Base-by-base conservation (phyloP, 2,113 vertebrate genomes). In the Podarcis cretensis region DNA sequence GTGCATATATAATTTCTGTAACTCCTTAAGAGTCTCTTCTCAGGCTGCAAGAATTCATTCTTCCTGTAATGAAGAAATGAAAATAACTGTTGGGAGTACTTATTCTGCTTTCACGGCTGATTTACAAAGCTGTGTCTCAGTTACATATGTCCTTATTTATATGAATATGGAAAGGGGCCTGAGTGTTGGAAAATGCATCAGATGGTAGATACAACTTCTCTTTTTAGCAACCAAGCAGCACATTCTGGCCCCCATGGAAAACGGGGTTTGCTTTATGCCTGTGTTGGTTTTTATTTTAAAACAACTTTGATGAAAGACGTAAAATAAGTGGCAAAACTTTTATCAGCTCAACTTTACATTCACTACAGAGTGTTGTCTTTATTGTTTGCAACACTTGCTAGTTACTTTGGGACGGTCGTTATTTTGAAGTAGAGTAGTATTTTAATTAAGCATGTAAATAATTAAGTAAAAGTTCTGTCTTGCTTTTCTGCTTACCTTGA, bases 51-150 rank as follows among this genome's bases (percentile, higher is more conserved):
- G 18, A 88, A 43, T 57, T 23, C 0, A 57, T 88, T 93, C 5
- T 90, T 85, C 75, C 16, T 69, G 2, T 85, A 93, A 88, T 66
- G 3, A 88, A 85, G 71, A 87, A n/a, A 1, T 54, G 1, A n/a
- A 86, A 89, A 76, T 81, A 83, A 65, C 27, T 88, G 18, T 23
- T 83, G 2, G 48, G 65, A 48, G 80, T 79, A 57, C 87, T 69
- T 65, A 5, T 88, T 85, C 65, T 89, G 14, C 68, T 13, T 13
- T 86, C 90, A 77, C 3, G 86, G 5, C 83, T 7, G 43, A 84
- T 90, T 89, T 93, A 68, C 18, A 32, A 35, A 77, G 25, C 21
- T 35, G 35, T 66, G 16, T 12, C 32, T 83, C 81, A 78, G 16
- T 57, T 23, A n/a, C 30, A 37, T 35, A 88, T 68, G 32, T 37